Evolutionary conservation across 2,888 invertebrate species (phyloP).

Genomic region (Teinopalpus imperialis): DNA sequence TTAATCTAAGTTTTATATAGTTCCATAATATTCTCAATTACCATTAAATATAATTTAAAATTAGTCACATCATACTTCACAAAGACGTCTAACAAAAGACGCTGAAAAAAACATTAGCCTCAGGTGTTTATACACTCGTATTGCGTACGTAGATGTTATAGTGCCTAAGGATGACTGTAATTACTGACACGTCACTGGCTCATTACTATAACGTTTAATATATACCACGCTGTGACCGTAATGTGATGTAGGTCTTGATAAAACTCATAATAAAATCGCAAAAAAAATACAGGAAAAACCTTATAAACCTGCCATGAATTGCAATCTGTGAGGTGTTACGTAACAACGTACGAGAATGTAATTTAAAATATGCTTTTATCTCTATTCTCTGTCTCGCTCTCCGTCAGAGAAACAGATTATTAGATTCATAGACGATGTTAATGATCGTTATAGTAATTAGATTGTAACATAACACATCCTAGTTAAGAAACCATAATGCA

Average conservation of each 20-base stretch:
- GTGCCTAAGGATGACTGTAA: slow-evolving; percentile 4
- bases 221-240: slow-evolving; percentile 2
- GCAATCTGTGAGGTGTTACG: slow-evolving; percentile 1
- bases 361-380: too few relatives aligned
- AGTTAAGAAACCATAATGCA: too few relatives aligned
- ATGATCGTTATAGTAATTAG: too few relatives aligned
- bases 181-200: slow-evolving; percentile 11
- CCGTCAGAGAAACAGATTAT: too few relatives aligned
- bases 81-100: slow-evolving; percentile 25
- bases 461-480: too few relatives aligned
- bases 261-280: slow-evolving; percentile 1
- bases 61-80: slow-evolving; percentile 6
- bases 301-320: slow-evolving; percentile 1
- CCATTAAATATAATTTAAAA: slow-evolving; percentile 2
- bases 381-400: too few relatives aligned
- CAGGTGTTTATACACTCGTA: slow-evolving; percentile 18
- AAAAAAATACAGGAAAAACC: slow-evolving; percentile 8
- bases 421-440: too few relatives aligned
- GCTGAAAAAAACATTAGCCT: slow-evolving; percentile 23
- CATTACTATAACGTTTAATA: slow-evolving; percentile 13
- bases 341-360: too few relatives aligned
- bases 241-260: slow-evolving; percentile 11
- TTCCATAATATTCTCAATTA: too few relatives aligned
- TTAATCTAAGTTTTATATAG: too few relatives aligned
- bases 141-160: slow-evolving; percentile 2